Base-by-base conservation (phyloP, 2,888 invertebrate species). In the Euzophera pinguis region DNA sequence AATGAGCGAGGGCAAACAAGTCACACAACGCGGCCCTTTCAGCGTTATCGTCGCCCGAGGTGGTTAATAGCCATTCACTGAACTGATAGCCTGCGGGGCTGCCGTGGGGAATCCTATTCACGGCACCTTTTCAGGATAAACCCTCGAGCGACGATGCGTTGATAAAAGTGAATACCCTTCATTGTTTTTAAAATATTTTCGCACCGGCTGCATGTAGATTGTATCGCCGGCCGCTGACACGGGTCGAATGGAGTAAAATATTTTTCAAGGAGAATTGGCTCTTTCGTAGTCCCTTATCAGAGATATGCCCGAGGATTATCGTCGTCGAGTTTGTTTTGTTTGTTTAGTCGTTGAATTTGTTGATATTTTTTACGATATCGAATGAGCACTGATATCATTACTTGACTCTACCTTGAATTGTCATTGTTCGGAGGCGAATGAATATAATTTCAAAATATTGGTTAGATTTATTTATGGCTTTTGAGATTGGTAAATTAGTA, bases 31-130 rank as follows among this genome's bases (percentile, higher is more conserved):
- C 68, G 67, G n/a, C 63, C 78, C 71, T 84, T 86, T 85, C 81
- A 84, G 59, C 75, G 83, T 84, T 85, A 88, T 86, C 85, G 82
- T 74, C 85, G 84, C 86, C 81, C 78, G 81, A 84, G 84, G 84
- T 84, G 84, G 81, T 81, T 84, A 84, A 86, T 84, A 78, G 76
- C 78, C 80, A 80, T 84, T 84, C 83, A 85, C 74, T 67, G 76
- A 73, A 75, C 78, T 80, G 81, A 81, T 80, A 80, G 80, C 77
- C 81, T 79, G 71, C 76, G 75, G 78, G 74, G 72, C 67, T 65
- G 73, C 79, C 77, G 67, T 66, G 59, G 79, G 82, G 75, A 75
- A 71, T 71, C 69, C 82, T 78, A 83, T 85, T 85, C 84, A 83
- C 56, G 58, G 63, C 58, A 66, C 71, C 83, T 75, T 80, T 87